Evolutionary conservation across 2,888 invertebrate species (phyloP).

Genomic region (Lamellibrachia satsuma): DNA sequence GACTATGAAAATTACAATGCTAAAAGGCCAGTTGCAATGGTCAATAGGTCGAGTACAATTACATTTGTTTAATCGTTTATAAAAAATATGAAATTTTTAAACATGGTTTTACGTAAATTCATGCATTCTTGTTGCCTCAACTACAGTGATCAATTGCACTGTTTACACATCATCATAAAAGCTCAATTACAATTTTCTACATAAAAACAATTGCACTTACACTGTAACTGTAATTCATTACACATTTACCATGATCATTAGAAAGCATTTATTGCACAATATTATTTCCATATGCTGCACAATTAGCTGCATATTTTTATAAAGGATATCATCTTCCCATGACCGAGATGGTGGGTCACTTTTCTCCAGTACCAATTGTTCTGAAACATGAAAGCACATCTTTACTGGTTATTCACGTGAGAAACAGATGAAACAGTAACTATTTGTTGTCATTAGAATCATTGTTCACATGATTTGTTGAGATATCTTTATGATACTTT

Average conservation of each 20-base stretch:
- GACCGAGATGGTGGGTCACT: slow-evolving; percentile 47
- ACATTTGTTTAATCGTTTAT: too few species aligned
- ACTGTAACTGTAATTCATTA: background rate
- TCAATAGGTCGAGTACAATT: too few species aligned
- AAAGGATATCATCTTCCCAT: slow-evolving; percentile 63
- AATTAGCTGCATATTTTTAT: slow-evolving; percentile 18
- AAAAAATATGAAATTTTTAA: too few species aligned
- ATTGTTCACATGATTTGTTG: background rate
- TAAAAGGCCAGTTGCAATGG: too few species aligned
- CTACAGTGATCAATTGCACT: background rate
- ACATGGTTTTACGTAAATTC: background rate
- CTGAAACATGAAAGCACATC: slow-evolving; percentile 48
- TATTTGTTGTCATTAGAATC: background rate
- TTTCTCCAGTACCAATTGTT: slow-evolving; percentile 50
- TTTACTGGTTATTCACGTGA: background rate
- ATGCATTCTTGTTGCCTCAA: background rate
- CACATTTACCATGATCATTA: background rate
- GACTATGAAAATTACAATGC: too few species aligned
- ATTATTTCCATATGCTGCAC: background rate
- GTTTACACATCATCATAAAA: background rate
- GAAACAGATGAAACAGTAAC: background rate
- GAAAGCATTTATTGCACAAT: background rate
- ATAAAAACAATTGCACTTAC: too few species aligned
- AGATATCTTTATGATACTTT: background rate
- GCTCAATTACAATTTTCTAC: slow-evolving; percentile 6